Percentiles rank a stretch among this genome's conserved stretches.
phyloP scores from a whole-genome alignment of 1,140 invertebrate genomes.

The Bombus turneri region DNA sequence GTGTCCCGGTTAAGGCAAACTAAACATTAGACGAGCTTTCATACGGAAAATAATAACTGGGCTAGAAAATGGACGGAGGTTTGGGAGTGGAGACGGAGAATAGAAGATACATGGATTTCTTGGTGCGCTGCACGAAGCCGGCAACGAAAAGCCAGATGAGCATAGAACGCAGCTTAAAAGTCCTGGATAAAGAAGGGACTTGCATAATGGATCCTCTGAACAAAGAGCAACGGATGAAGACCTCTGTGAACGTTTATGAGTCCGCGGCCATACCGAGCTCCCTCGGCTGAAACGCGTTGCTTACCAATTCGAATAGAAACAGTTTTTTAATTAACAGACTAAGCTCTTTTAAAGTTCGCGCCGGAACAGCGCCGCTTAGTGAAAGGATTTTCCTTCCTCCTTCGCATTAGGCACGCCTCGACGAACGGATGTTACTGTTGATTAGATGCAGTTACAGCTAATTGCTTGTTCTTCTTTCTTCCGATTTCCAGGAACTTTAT shows the following conservation, averaged over 20 bases:
- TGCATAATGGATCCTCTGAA: conserved; percentile 52
- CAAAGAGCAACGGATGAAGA: conserved; percentile 51
- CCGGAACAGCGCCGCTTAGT: background rate
- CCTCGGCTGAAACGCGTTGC: conserved; percentile 27
- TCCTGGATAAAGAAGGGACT: conserved; percentile 49
- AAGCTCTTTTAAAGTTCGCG: conserved; percentile 8
- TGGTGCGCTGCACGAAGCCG: conserved; percentile 17
- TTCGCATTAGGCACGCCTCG: background rate
- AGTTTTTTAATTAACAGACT: conserved; percentile 51
- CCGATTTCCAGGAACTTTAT: too few species aligned
- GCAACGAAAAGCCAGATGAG: conserved; percentile 34
- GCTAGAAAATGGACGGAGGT: background rate
- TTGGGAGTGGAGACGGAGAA: background rate
- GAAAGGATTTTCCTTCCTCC: background rate
- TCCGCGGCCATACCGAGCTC: background rate
- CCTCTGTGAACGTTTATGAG: conserved; percentile 45
- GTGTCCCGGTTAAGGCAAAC: conserved; percentile 36
- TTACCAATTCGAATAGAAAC: conserved; percentile 45
- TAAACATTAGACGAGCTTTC: conserved; percentile 36
- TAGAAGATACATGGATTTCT: conserved; percentile 55
- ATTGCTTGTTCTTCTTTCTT: background rate
- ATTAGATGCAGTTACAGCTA: conserved; percentile 36
- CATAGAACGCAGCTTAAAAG: conserved; percentile 34
- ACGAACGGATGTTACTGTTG: conserved; percentile 16
- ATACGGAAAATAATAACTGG: conserved; percentile 51